phyloP scores from a whole-genome alignment of 2,113 vertebrate species.

The Fukomys damarensis region DNA sequence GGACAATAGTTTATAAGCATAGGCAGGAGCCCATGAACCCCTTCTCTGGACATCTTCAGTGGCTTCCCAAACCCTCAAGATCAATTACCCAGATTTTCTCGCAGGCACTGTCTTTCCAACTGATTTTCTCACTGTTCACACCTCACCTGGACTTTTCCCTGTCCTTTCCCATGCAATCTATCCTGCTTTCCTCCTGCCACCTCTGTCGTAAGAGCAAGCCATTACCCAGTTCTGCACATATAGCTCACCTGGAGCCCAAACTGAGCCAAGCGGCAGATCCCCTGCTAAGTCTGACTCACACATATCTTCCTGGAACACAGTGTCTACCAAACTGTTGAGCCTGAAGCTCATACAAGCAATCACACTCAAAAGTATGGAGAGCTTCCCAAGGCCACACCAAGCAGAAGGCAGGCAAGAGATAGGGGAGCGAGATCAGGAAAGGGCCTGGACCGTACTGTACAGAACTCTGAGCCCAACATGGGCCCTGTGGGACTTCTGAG shows the following conservation, averaged over 20 bases:
- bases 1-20: not conserved
- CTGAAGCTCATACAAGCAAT: not conserved
- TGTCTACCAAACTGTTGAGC: not conserved
- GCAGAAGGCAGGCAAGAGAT: not conserved
- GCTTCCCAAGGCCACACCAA: not conserved
- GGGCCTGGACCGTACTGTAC: not conserved
- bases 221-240: not conserved
- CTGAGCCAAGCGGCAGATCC: not conserved
- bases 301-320: not conserved
- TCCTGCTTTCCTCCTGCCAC: not conserved
- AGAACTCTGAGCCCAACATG: not conserved
- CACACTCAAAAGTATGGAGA: not conserved
- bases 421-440: not conserved
- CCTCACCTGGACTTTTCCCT: not conserved
- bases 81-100: not conserved
- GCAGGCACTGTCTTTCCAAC: not conserved
- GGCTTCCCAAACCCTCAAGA: not conserved
- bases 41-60: not conserved
- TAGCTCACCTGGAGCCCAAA: not conserved
- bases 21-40: not conserved
- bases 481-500: not conserved
- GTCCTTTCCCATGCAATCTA: not conserved
- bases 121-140: not conserved
- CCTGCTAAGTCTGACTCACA: not conserved
- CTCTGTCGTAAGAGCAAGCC: not conserved